Conservation (phyloP, 1,140 invertebrate genomes). For the Anastatus disparis region DNA sequence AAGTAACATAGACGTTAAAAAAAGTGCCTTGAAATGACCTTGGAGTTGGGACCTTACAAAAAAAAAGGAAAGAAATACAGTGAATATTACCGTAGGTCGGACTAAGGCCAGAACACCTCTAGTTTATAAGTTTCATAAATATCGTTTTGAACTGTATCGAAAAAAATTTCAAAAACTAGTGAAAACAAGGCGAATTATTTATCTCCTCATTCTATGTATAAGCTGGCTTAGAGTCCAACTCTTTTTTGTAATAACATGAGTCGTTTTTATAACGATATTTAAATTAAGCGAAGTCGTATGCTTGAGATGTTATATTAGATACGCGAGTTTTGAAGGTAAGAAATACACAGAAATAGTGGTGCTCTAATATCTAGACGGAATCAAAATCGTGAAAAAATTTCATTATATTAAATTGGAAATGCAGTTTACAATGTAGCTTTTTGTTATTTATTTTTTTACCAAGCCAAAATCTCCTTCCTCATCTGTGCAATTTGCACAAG, state of each 20-base stretch:
- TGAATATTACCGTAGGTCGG: slow-evolving; percentile 50
- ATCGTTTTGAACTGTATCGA: slow-evolving; percentile 48
- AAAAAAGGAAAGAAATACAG: slow-evolving; percentile 51
- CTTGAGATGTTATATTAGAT: slow-evolving; percentile 41
- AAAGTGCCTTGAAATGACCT: slow-evolving; percentile 57
- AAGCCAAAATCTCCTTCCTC: slow-evolving; percentile 18
- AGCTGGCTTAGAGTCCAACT: neutral
- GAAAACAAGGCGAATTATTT: slow-evolving; percentile 33
- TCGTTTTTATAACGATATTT: slow-evolving; percentile 26
- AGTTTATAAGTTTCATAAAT: slow-evolving; percentile 57
- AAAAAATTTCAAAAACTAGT: slow-evolving; percentile 46
- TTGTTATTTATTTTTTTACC: slow-evolving; percentile 45
- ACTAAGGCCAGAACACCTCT: slow-evolving; percentile 58
- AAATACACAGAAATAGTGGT: slow-evolving; percentile 37
- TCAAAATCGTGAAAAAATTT: slow-evolving; percentile 43
- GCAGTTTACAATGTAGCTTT: slow-evolving; percentile 30
- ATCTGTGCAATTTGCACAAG: neutral
- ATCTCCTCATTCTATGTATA: slow-evolving; percentile 10
- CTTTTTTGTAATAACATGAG: slow-evolving; percentile 23
- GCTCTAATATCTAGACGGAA: slow-evolving; percentile 40
- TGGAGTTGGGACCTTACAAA: slow-evolving; percentile 54
- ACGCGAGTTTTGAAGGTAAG: slow-evolving; percentile 32
- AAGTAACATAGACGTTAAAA: slow-evolving; percentile 36
- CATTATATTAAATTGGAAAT: slow-evolving; percentile 42
- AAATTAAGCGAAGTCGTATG: slow-evolving; percentile 8